These are phyloP conservation scores for Coluber constrictor DNA, from an alignment of 2,797 vertebrate species.

Conservation along the genomic window DNA sequence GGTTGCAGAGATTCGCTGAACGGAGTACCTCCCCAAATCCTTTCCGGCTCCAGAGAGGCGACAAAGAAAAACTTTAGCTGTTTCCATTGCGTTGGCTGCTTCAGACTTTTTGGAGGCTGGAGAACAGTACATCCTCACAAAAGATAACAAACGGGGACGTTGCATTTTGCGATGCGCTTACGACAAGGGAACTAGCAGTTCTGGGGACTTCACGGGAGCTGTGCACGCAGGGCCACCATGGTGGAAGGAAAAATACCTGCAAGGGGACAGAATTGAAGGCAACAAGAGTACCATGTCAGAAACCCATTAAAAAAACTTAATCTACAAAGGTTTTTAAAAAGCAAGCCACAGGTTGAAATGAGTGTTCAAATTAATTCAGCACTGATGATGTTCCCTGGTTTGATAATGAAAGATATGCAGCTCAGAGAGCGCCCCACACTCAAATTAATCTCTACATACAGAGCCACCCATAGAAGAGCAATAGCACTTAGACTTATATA, in stretches of 20 bases:
- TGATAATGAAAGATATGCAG: background rate
- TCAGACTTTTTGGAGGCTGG: slow-evolving; percentile 65
- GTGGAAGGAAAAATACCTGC: slow-evolving; percentile 20
- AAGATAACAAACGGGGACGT: slow-evolving; percentile 52
- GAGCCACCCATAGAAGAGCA: background rate
- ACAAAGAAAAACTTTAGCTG: slow-evolving; percentile 62
- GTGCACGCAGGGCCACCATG: slow-evolving; percentile 23
- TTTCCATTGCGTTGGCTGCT: slow-evolving; percentile 56
- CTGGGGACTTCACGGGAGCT: slow-evolving; percentile 67
- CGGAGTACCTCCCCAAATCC: slow-evolving; percentile 72
- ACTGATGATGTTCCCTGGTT: background rate
- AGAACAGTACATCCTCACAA: slow-evolving; percentile 72
- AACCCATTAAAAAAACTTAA: background rate
- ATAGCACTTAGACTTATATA: too few species aligned
- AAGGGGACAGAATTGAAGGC: slow-evolving; percentile 26
- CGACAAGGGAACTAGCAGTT: slow-evolving; percentile 57
- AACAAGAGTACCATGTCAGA: background rate
- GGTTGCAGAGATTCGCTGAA: slow-evolving; percentile 64
- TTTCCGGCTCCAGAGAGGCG: slow-evolving; percentile 73
- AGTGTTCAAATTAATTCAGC: background rate
- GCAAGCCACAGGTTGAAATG: background rate
- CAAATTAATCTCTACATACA: background rate
- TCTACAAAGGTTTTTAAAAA: background rate
- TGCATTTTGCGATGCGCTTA: slow-evolving; percentile 68
- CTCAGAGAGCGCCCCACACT: background rate